These are phyloP conservation scores for Turnix velox DNA, from an alignment of 2,113 vertebrate species.

Conservation along the genomic window DNA sequence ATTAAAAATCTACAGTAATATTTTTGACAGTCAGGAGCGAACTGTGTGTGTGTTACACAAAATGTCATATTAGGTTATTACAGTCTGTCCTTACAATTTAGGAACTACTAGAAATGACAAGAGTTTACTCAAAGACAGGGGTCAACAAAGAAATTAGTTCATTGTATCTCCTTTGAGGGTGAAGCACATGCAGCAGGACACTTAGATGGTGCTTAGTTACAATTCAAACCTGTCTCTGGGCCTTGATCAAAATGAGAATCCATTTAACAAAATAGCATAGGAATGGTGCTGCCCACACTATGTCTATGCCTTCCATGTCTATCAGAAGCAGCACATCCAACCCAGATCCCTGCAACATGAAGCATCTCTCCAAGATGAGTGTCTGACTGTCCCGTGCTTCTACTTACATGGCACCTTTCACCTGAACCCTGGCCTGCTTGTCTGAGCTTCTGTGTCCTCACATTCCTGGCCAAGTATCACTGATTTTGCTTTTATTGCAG, in stretches of 20 bases:
- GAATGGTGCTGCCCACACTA: background rate
- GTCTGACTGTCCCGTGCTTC: background rate
- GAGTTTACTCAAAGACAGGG: background rate
- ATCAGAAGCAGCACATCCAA: background rate
- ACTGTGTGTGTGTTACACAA: background rate
- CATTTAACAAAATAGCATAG: fast-evolving
- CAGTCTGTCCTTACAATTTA: background rate
- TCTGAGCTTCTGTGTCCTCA: too few species aligned
- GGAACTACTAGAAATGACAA: background rate
- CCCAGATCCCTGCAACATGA: fast-evolving
- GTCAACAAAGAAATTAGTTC: background rate
- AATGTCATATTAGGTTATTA: background rate
- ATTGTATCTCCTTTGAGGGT: background rate
- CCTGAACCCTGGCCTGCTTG: background rate
- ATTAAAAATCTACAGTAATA: background rate
- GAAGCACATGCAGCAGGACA: background rate
- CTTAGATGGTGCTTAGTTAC: background rate
- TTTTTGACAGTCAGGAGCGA: background rate
- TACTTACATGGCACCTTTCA: background rate
- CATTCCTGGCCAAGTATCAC: background rate
- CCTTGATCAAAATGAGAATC: background rate
- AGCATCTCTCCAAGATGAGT: background rate
- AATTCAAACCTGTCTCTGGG: background rate
- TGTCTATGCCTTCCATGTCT: background rate
- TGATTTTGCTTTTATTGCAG: background rate